Evolutionary conservation across 2,797 vertebrate genomes (phyloP), one percentile per base, ranked within the genome.

Genomic region (Tinamus major): DNA sequence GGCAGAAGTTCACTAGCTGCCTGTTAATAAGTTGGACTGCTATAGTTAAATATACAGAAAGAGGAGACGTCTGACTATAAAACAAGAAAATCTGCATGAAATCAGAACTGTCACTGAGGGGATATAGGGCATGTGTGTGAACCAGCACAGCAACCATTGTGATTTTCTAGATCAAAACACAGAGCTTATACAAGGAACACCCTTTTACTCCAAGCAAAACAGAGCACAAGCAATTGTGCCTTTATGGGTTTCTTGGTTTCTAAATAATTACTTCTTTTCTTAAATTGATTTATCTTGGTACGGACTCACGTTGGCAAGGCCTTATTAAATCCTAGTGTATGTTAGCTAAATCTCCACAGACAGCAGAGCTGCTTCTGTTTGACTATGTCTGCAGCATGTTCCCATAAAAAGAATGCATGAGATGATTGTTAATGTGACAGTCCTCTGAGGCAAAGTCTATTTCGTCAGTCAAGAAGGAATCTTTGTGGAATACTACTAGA

Each of bases 241-340:
- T 59, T 94, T n/a, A 64, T 75, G 46, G 27, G 3, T n/a, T 92
- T 92, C 48, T 31, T 83, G 12, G 37, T 93, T 96, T 94, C 61
- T 46, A 85, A 88, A 93, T 86, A 37, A 31, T 87, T 89, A 42
- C 13, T 92, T 7, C 3, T 91, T 95, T 92, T 61, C 31, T 75
- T 80, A 88, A 94, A 92, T 79, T 91, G 63, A 74, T 86, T 94
- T 93, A 31, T 89, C 33, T 90, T 84, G 44, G 65, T 95, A 65
- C 51, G 83, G 75, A 76, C 39, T 39, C 23, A 87, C 2, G 4
- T 55, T 78, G 17, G 41, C 44, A 94, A 67, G 6, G 14, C 20
- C 69, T 79, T 85, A 82, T 92, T 94, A 90, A 96, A 95, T 84
- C 42, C 33, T 51, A 49, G 1, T 31, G 24, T 78, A 70, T 3